Evolutionary conservation across 2,113 vertebrate genomes (phyloP), one percentile per base, ranked within the genome.

Genomic region (Eleginops maclovinus): DNA sequence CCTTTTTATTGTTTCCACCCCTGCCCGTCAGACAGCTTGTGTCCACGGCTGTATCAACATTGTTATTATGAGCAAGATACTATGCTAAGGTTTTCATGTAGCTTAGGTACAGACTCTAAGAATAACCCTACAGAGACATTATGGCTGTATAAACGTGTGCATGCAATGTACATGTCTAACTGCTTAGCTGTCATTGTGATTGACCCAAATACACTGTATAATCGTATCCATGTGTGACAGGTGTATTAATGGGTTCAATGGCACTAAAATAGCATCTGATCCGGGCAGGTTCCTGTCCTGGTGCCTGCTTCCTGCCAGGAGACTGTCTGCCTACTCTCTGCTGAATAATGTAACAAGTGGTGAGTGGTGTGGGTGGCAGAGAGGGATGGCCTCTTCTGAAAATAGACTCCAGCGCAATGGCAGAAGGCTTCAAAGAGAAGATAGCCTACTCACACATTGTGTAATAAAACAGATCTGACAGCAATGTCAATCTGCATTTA

Each of bases 291-390:
- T 84, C 51, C 72, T 31, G 56, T 84, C 55, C 72, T 31, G 56
- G 47, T 72, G 47, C 41, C 62, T 56, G 65, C 68, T 68, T 21
- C 12, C 64, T 70, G 63, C 41, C 47, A 53, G 77, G 26, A 51
- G 75, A 77, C 66, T 41, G 63, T 51, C 77, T 87, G 88, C 85
- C 76, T 56, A 56, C 65, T 63, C 70, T 85, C 63, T 84, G 80
- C 31, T 91, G 91, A 91, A 94, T 94, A 94, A 94, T 94, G 92
- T 84, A 94, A 90, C 77, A 84, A 73, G 79, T 74, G 80, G 73
- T 85, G 85, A 91, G 89, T 62, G 86, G 75, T 85, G 92, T 89
- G 89, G 84, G 87, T 70, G 87, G 85, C 46, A 49, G 49, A 75
- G 79, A 87, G 83, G 81, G 64, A 89, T 83, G 90, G 88, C 83